phyloP scores from a whole-genome alignment of 2,113 vertebrate species.

The Bambusicola thoracicus region DNA sequence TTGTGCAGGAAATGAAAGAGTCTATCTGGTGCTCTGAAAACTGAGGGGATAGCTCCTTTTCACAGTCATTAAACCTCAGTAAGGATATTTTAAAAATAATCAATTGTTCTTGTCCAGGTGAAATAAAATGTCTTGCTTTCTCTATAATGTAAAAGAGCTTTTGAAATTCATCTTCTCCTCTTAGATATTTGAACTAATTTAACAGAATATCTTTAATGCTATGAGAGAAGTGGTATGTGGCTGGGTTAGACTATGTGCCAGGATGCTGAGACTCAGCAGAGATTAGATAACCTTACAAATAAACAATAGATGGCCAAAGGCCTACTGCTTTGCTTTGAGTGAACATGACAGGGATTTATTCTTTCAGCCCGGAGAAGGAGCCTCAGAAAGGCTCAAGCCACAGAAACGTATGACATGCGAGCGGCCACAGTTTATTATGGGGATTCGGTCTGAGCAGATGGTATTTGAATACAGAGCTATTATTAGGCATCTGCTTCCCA shows the following conservation, averaged over 20 bases:
- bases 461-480: conserved; percentile 58
- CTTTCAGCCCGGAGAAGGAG: conserved; percentile 54
- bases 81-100: conserved; percentile 68
- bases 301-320: conserved; percentile 63
- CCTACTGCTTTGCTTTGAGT: conserved; percentile 58
- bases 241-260: background rate
- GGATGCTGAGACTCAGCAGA: conserved; percentile 45
- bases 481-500: conserved; percentile 66
- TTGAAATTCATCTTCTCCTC: conserved; percentile 27
- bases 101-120: conserved; percentile 61
- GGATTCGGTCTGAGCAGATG: conserved; percentile 55
- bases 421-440: conserved; percentile 3
- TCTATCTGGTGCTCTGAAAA: background rate
- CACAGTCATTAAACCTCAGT: background rate
- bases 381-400: conserved; percentile 47
- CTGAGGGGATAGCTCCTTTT: background rate
- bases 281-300: conserved; percentile 54
- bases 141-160: conserved; percentile 31
- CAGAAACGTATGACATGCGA: conserved; percentile 17
- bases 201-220: conserved; percentile 28
- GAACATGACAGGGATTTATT: conserved; percentile 56
- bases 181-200: conserved; percentile 46
- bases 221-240: background rate
- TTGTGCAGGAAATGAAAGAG: conserved; percentile 5
- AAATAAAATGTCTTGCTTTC: conserved; percentile 48